Evolutionary conservation across 2,113 vertebrate genomes (phyloP), one percentile per base, ranked within the genome.

Genomic region (Andinoacara biseriatus): DNA sequence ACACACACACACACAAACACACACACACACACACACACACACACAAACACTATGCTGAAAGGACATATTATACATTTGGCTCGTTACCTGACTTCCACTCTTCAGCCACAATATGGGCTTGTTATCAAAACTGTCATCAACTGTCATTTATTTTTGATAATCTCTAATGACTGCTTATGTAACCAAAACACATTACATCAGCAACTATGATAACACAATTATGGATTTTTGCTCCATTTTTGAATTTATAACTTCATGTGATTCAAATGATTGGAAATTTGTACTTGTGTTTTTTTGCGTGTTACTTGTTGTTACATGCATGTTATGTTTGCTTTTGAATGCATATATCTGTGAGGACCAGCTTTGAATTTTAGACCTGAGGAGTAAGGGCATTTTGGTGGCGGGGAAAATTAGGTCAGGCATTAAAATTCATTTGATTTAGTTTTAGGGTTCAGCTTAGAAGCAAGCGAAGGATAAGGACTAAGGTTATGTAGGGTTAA

Each of bases 171-270:
- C 17, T 0, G 9, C 38, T 86, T 90, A 83, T 33, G 9, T 83
- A 89, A 90, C 76, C 5, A 10, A 86, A 63, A 67, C 52, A 60
- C 40, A 86, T 83, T 75, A 82, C 69, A 69, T 83, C 85, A 84
- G 78, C 77, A 40, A 24, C 61, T 54, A 2, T 10, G 33, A 46
- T 35, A 17, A 38, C 58, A 80, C 46, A 54, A 75, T 74, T 58
- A 24, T 7, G 3, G 17, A 22, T 57, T 79, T 77, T 75, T 58
- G 49, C 58, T 38, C 38, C 10, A 5, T 2, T 43, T 83, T 43
- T 76, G 38, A 52, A 67, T 40, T 33, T 78, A 18, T 18, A 26
- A 74, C 29, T 60, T 29, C 5, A 26, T 79, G 22, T 54, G 67
- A 76, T 38, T 52, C 18, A 58, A 46, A 49, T 1, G 5, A 38